Evolutionary conservation across 1,140 invertebrate genomes (phyloP).

Genomic region (Drosophila kikkawai): DNA sequence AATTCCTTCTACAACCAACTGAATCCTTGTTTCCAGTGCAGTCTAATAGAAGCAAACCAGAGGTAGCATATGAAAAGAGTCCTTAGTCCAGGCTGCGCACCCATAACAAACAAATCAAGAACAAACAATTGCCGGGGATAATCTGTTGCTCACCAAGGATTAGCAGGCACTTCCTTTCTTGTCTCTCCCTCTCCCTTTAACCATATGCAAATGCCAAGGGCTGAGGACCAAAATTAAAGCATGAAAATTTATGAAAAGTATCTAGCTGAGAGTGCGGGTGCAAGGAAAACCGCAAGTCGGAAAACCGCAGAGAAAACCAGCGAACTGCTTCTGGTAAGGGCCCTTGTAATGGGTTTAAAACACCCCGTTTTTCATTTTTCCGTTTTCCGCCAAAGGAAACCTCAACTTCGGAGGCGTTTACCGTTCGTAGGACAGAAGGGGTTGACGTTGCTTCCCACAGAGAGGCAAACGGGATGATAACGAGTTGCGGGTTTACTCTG

Average conservation of each 20-base stretch:
- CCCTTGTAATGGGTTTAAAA: conserved; percentile 78
- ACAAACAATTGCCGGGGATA: conserved; percentile 81
- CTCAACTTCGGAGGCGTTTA: conserved; percentile 45
- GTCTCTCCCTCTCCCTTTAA: conserved; percentile 9
- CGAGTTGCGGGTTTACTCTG: conserved; percentile 69
- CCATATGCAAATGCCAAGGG: conserved; percentile 70
- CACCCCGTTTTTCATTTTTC: conserved; percentile 58
- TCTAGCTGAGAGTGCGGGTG: conserved; percentile 41
- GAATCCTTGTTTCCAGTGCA: neutral
- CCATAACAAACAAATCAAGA: conserved; percentile 79
- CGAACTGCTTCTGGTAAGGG: conserved; percentile 43
- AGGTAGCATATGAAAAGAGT: conserved; percentile 4
- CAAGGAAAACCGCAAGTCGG: conserved; percentile 29
- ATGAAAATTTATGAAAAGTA: conserved; percentile 71
- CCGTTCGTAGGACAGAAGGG: conserved; percentile 49
- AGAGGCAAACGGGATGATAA: conserved; percentile 65
- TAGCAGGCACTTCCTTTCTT: conserved; percentile 43
- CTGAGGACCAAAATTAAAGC: conserved; percentile 70
- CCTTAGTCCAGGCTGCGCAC: conserved; percentile 33
- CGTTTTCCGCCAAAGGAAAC: conserved; percentile 12
- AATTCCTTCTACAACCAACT: neutral
- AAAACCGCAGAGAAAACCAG: conserved; percentile 50
- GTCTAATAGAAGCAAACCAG: conserved; percentile 32
- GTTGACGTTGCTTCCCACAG: conserved; percentile 42
- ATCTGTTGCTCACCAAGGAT: conserved; percentile 82